Base-by-base conservation (phyloP, 2,797 vertebrate genomes). In the Lerista edwardsae region DNA sequence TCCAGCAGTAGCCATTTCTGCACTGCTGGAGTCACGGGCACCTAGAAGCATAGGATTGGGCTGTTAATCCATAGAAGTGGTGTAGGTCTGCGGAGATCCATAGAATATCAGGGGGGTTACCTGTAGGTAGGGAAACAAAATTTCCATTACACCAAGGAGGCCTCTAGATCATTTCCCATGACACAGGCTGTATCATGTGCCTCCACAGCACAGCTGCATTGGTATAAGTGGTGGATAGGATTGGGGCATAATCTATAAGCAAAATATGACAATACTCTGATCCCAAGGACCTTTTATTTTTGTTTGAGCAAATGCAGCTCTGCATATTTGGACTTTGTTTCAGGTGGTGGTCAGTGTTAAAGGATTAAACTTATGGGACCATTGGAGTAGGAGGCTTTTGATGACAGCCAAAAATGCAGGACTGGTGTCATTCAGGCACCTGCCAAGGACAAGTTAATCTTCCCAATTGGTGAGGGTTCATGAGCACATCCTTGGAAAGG, bases 371-470 rank as follows among this genome's bases (percentile, higher is more conserved):
- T 9, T 34, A 31, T 47, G 57, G 69, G 8, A 34, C 14, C 12
- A 36, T 47, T n/a, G 12, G 41, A 27, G 27, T 62, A 73, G 10
- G 10, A 7, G 29, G 10, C 4, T 21, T 75, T 59, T 82, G 36
- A 29, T 59, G 65, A 44, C 55, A 79, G 79, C 77, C 44, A 73
- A 0, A 39, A 34, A 31, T 47, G 1, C n/a, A n/a, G n/a, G n/a
- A n/a, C n/a, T n/a, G n/a, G n/a, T 59, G 75, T 80, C 15, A 62
- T 55, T 68, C 3, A 8, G 79, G 61, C 85, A 73, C 84, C 87
- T 80, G 75, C 82, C 25, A 0, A 39, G 47, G 68, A 72, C 84
- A 69, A 1, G 0, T 89, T 84, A 80, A 80, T 65, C 61, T 85
- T 79, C 55, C 57, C 2, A 61, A 74, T 86, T 83, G 17, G 39